Percentiles rank a stretch among this genome's conserved stretches.
Evolutionary conservation across 2,113 vertebrate species (phyloP).

Genomic region (Erythrolamprus reginae): DNA sequence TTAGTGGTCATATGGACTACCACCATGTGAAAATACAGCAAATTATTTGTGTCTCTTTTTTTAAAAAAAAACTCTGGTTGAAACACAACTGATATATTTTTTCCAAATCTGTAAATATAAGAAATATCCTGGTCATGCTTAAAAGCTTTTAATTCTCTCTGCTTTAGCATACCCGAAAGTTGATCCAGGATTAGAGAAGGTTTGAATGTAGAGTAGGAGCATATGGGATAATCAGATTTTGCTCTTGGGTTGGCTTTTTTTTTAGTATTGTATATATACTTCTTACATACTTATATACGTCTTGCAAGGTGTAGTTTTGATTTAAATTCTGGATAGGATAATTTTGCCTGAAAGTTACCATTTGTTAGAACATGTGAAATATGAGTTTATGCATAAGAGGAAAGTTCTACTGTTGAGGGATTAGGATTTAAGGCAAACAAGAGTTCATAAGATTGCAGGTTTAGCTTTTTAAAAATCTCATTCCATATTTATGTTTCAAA

Average conservation of each 20-base stretch:
- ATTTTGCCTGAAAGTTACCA: neutral
- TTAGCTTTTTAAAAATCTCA: neutral
- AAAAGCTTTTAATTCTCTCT: neutral
- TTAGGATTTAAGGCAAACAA: neutral
- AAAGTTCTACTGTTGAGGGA: neutral
- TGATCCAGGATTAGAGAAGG: neutral
- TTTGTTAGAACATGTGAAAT: neutral
- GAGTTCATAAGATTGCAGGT: neutral
- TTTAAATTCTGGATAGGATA: neutral
- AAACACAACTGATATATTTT: neutral
- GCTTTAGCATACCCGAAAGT: neutral
- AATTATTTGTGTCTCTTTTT: neutral
- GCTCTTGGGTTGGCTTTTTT: neutral
- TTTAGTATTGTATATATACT: neutral
- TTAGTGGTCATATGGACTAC: neutral
- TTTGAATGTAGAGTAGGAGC: neutral
- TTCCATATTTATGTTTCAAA: neutral
- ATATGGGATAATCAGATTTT: neutral
- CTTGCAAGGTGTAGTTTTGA: too few species aligned
- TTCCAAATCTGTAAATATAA: neutral
- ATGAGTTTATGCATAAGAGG: neutral
- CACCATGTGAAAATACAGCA: neutral
- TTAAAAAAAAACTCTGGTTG: neutral
- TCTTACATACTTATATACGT: neutral
- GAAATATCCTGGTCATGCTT: neutral